phyloP scores from a whole-genome alignment of 2,888 invertebrate species.

The Protonemura montana region DNA sequence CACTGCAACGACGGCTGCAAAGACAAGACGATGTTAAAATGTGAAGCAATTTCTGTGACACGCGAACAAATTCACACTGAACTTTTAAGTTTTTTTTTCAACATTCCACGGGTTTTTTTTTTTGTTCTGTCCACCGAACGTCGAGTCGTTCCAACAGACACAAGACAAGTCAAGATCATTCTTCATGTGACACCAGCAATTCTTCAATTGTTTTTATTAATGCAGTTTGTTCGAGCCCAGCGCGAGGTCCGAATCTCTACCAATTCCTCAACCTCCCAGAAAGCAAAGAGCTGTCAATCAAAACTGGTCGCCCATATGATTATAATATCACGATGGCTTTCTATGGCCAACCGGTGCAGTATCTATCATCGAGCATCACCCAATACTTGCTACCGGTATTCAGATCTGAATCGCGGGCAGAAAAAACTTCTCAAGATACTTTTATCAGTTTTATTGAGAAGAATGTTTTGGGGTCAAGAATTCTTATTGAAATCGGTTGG shows the following conservation, averaged over 20 bases:
- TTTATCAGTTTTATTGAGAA: not conserved
- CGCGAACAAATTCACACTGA: no score
- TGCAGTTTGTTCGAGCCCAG: not conserved
- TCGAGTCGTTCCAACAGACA: not conserved
- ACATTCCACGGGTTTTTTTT: no score
- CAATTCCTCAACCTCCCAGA: conserved; percentile 31
- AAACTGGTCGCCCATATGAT: not conserved
- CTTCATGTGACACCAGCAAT: conserved; percentile 39
- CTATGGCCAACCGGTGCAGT: not conserved
- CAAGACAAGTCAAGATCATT: conserved; percentile 10
- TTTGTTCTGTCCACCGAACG: not conserved
- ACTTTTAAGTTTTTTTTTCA: not conserved
- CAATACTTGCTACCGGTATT: conserved; percentile 36
- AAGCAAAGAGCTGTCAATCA: conserved; percentile 34
- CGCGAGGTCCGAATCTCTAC: not conserved
- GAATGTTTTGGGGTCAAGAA: not conserved
- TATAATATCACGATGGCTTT: conserved; percentile 38
- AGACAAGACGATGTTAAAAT: no score
- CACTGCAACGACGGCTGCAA: no score
- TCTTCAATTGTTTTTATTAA: conserved; percentile 40
- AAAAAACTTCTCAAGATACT: not conserved
- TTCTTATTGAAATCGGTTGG: not conserved
- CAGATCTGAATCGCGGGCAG: not conserved
- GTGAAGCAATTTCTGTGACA: no score
- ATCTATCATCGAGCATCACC: conserved; percentile 34